Evolutionary conservation across 2,797 vertebrate species (phyloP).

Genomic region (Podargus strigoides): DNA sequence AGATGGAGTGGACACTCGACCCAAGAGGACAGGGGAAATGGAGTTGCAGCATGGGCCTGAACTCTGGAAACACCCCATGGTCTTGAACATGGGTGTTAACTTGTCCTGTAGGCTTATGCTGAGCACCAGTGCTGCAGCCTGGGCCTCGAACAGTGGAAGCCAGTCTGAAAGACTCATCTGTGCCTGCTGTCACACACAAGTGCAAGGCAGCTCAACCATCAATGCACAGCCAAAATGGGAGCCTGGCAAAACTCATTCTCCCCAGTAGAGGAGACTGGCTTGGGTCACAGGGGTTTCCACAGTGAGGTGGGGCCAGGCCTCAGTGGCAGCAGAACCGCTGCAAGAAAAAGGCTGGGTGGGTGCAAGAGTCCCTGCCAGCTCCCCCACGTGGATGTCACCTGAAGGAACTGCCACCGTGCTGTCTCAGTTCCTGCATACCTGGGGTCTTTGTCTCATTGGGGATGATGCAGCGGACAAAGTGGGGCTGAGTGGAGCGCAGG

Average conservation of each 20-base stretch:
- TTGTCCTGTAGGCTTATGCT: background rate
- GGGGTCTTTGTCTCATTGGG: slow-evolving; percentile 90
- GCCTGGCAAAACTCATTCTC: background rate
- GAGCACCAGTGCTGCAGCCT: background rate
- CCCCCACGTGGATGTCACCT: background rate
- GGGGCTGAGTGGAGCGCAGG: slow-evolving; percentile 88
- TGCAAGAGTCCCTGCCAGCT: background rate
- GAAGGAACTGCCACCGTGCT: background rate
- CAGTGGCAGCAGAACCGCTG: background rate
- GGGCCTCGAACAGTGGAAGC: background rate
- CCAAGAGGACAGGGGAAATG: background rate
- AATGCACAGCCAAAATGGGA: background rate
- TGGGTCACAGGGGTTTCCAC: background rate
- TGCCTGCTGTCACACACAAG: background rate
- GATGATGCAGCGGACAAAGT: slow-evolving; percentile 93
- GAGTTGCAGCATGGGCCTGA: background rate
- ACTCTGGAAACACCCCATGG: accelerated
- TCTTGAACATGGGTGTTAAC: accelerated
- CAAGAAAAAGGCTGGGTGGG: background rate
- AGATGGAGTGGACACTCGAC: background rate
- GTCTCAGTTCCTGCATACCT: slow-evolving; percentile 72
- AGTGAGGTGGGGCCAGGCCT: background rate
- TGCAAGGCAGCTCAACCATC: background rate
- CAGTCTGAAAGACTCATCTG: background rate
- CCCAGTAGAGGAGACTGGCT: background rate